Conservation (phyloP, 1,140 invertebrate species). For the Dolichoris vasculosae region DNA sequence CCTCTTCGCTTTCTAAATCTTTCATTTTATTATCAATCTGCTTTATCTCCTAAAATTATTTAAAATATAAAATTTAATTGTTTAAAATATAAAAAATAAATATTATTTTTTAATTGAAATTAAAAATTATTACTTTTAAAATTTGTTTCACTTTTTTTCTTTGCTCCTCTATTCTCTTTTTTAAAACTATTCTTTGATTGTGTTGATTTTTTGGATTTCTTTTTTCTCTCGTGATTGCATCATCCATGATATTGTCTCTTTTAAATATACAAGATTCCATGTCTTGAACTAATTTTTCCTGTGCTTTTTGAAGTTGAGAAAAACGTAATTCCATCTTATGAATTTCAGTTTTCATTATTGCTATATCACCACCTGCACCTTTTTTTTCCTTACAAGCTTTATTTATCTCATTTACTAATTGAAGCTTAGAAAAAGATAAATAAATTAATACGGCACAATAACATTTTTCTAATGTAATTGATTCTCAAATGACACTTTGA, state of each 20-base stretch:
- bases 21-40: constrained; percentile 61
- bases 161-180: constrained; percentile 76
- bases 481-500: background rate
- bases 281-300: constrained; percentile 84
- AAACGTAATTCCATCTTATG: constrained; percentile 84
- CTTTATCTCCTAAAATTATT: constrained; percentile 63
- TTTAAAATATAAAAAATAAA: background rate
- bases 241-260: constrained; percentile 80
- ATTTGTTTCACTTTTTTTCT: constrained; percentile 76
- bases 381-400: constrained; percentile 80
- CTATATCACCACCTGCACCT: constrained; percentile 80
- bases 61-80: too few relatives aligned
- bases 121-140: constrained; percentile 68
- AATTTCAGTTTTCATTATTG: constrained; percentile 85
- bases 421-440: constrained; percentile 68
- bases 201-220: constrained; percentile 68
- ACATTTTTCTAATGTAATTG: background rate
- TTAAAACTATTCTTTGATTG: constrained; percentile 65
- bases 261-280: constrained; percentile 84
- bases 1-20: constrained; percentile 59
- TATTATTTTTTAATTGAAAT: background rate
- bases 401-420: constrained; percentile 81
- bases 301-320: constrained; percentile 80
- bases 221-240: constrained; percentile 77
- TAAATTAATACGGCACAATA: background rate